Percentiles rank a stretch among this genome's conserved stretches.
These are phyloP conservation scores for Patiria pectinifera DNA, from an alignment of 53 echinoderm and acorn worm genomes.

Conservation along the genomic window DNA sequence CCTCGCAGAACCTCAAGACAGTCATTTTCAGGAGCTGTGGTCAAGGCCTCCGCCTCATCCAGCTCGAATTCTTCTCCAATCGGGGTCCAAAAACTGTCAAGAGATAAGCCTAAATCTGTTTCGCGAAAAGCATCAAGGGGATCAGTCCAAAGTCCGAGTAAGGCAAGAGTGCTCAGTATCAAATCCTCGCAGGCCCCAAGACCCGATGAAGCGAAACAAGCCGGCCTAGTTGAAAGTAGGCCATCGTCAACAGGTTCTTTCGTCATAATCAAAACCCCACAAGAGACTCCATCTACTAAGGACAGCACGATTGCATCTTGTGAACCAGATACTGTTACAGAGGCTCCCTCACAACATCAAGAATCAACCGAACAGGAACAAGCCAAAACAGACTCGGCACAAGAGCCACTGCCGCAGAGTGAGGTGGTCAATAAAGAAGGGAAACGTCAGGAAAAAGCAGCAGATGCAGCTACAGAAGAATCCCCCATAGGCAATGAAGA, in stretches of 20 bases:
- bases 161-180: background rate
- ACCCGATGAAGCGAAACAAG: background rate
- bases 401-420: background rate
- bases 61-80: background rate
- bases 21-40: slow-evolving; percentile 4
- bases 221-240: background rate
- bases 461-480: background rate
- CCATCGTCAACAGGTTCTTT: background rate
- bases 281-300: background rate
- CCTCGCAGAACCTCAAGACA: background rate
- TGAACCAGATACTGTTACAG: background rate
- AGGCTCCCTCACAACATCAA: background rate
- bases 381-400: background rate
- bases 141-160: background rate
- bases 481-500: background rate
- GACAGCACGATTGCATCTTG: background rate
- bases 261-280: background rate
- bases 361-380: background rate
- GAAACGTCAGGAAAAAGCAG: background rate
- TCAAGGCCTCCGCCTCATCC: slow-evolving; percentile 4
- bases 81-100: background rate
- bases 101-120: background rate
- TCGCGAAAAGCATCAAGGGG: slow-evolving; percentile 19
- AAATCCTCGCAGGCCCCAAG: background rate
- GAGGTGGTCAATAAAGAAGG: background rate